A percentile compares a stretch with the other conserved stretches of the same genome.
Evolutionary conservation across 2,888 invertebrate species (phyloP).

Genomic region (Patella caerulea): DNA sequence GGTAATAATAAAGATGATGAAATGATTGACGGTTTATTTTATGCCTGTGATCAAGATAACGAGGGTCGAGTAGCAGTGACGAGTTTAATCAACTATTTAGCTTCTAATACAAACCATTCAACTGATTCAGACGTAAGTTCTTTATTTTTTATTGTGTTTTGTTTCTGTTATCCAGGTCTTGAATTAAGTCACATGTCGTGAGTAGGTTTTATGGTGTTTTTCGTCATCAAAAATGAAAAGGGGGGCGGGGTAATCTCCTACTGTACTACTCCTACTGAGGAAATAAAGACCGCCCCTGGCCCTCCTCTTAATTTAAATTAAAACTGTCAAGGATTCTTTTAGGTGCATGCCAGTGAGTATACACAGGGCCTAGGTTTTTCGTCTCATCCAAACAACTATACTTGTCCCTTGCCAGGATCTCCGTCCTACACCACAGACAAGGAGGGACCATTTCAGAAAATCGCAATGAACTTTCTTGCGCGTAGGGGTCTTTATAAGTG

Average conservation of each 20-base stretch:
- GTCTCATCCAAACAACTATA: no score
- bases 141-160: not conserved
- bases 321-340: constrained; percentile 5
- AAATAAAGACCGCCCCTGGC: no score
- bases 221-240: no score
- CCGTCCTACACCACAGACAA: no score
- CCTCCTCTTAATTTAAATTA: not conserved
- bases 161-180: not conserved
- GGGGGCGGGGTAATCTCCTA: no score
- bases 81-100: constrained; percentile 48
- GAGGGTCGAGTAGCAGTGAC: constrained; percentile 47
- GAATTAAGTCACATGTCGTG: not conserved
- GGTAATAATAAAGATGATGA: constrained; percentile 37
- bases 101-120: constrained; percentile 27
- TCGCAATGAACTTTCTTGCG: no score
- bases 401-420: no score
- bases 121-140: constrained; percentile 28
- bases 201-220: not conserved
- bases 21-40: constrained; percentile 54
- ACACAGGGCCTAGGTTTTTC: no score
- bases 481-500: no score
- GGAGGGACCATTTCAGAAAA: no score
- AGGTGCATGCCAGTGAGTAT: no score
- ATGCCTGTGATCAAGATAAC: constrained; percentile 49
- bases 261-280: no score